phyloP scores from a whole-genome alignment of 2,113 vertebrate genomes.

The Nothobranchius kuhntae region DNA sequence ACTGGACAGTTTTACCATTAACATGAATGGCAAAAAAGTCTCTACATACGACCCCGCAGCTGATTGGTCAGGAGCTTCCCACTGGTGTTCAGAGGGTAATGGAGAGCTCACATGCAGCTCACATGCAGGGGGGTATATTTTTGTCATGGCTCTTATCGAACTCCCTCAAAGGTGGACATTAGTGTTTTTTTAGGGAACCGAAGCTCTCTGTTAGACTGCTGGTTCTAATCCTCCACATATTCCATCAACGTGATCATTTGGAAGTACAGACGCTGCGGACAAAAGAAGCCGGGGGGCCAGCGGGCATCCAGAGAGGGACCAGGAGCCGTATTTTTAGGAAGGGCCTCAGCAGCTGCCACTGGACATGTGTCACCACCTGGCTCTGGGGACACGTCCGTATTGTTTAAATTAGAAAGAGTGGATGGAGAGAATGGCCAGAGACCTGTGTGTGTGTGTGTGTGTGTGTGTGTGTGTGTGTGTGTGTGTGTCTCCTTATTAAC shows the following conservation, averaged over 20 bases:
- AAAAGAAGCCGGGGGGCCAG: constrained; percentile 71
- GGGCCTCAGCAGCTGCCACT: constrained; percentile 72
- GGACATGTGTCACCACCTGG: constrained; percentile 76
- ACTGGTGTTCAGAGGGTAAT: constrained; percentile 50
- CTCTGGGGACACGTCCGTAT: constrained; percentile 73
- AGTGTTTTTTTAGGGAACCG: constrained; percentile 78
- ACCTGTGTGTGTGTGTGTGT: constrained; percentile 30
- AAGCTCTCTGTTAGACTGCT: constrained; percentile 61
- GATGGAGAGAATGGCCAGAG: constrained; percentile 51
- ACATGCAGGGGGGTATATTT: constrained; percentile 42
- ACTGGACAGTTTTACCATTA: no score
- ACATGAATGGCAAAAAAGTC: constrained; percentile 3
- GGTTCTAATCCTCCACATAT: constrained; percentile 77
- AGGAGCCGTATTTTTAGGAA: constrained; percentile 76
- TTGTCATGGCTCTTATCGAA: constrained; percentile 53
- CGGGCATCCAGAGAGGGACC: constrained; percentile 42
- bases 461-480: background rate
- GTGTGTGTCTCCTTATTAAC: constrained; percentile 44
- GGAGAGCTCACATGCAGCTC: constrained; percentile 1
- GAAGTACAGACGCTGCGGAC: constrained; percentile 72
- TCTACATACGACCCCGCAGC: constrained; percentile 65
- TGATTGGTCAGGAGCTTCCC: constrained; percentile 64
- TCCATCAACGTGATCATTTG: constrained; percentile 73
- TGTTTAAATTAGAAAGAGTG: constrained; percentile 69
- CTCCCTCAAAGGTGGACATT: constrained; percentile 73